Evolutionary conservation across 2,113 vertebrate species (phyloP).

Genomic region (Cromileptes altivelis): DNA sequence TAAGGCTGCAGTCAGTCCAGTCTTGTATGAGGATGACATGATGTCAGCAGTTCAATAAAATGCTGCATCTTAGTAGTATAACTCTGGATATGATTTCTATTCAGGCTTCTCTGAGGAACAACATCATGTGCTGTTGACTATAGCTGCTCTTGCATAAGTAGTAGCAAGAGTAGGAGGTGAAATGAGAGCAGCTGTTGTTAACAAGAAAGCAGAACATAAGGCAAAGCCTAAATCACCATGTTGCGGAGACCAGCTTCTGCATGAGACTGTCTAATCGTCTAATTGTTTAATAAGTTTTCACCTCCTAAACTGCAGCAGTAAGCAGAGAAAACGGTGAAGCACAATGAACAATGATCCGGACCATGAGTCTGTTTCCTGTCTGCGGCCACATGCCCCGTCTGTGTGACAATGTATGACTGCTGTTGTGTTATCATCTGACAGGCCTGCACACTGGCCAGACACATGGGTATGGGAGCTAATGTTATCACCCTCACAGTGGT

Average conservation of each 20-base stretch:
- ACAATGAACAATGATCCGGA: constrained; percentile 76
- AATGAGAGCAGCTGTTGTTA: not conserved
- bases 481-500: constrained; percentile 30
- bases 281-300: constrained; percentile 50
- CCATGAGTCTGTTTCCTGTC: constrained; percentile 74
- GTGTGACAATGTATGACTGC: constrained; percentile 75
- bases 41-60: not conserved
- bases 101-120: too few species aligned
- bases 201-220: not conserved
- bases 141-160: not conserved
- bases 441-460: constrained; percentile 49
- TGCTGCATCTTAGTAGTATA: not conserved
- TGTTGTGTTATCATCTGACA: constrained; percentile 80
- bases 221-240: not conserved
- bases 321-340: constrained; percentile 54
- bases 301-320: constrained; percentile 68
- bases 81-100: constrained; percentile 14
- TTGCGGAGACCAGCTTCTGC: constrained; percentile 42
- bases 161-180: not conserved
- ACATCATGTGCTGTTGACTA: constrained; percentile 1
- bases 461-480: constrained; percentile 42
- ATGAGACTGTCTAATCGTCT: constrained; percentile 41
- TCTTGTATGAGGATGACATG: not conserved
- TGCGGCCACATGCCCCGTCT: constrained; percentile 41
- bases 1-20: not conserved